A percentile compares a stretch with the other conserved stretches of the same genome.
Evolutionary conservation across 2,113 vertebrate species (phyloP).

Genomic region (Glaucidium brasilianum): DNA sequence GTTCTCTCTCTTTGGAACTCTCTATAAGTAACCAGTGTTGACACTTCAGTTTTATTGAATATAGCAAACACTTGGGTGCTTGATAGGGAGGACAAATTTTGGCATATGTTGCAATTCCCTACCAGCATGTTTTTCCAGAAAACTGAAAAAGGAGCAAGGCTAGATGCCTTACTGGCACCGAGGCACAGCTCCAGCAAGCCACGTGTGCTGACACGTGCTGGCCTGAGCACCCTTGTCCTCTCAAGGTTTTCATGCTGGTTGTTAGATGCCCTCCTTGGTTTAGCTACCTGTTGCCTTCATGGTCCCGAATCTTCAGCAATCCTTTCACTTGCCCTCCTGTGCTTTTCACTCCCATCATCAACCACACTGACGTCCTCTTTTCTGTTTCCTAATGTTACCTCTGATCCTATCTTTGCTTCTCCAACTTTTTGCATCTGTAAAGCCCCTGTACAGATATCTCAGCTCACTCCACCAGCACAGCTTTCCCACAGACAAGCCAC

Average conservation of each 20-base stretch:
- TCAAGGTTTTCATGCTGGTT: neutral
- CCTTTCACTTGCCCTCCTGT: neutral
- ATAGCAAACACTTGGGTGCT: neutral
- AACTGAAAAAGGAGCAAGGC: neutral
- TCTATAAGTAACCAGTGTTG: neutral
- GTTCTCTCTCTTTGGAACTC: neutral
- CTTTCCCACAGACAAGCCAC: neutral
- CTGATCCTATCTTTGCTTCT: neutral
- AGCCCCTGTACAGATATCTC: neutral
- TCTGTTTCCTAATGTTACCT: neutral
- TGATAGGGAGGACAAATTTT: neutral
- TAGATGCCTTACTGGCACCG: accelerated
- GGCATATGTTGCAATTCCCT: neutral
- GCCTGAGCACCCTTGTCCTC: neutral
- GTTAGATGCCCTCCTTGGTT: neutral
- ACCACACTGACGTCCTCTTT: neutral
- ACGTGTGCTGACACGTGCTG: neutral
- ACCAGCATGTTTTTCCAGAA: neutral
- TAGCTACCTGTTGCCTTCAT: neutral
- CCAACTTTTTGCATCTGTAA: neutral
- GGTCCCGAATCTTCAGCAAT: neutral
- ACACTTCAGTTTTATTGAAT: neutral
- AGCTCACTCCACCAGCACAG: neutral
- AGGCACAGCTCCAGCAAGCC: neutral
- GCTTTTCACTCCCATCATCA: neutral